Evolutionary conservation across 1,140 invertebrate genomes (phyloP).

Genomic region (Bombus terrestris): DNA sequence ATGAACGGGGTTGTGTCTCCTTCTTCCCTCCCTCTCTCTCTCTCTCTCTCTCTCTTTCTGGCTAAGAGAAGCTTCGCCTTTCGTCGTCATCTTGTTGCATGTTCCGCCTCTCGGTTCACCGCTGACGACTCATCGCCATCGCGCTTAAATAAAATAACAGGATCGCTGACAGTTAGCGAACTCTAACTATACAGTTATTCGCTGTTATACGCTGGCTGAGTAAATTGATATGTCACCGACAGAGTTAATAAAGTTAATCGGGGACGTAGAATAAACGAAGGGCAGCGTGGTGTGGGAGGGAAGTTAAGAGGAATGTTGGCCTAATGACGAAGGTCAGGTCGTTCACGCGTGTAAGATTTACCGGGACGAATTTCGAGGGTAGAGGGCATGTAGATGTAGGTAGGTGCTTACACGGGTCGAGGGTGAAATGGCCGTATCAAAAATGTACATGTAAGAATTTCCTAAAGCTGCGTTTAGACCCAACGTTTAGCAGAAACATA

Average conservation of each 20-base stretch:
- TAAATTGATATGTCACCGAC: conserved; percentile 49
- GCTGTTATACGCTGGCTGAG: conserved; percentile 1
- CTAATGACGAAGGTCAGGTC: background rate
- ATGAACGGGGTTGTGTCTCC: no score
- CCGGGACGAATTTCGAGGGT: background rate
- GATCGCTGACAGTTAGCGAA: conserved; percentile 30
- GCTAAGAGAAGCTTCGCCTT: background rate
- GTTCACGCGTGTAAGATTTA: background rate
- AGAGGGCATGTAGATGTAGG: background rate
- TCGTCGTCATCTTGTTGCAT: conserved; percentile 1
- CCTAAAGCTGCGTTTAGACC: no score
- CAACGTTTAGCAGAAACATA: no score
- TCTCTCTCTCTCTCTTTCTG: no score
- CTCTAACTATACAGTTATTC: conserved; percentile 28
- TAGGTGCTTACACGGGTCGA: background rate
- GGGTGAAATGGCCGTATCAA: background rate
- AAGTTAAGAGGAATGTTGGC: background rate
- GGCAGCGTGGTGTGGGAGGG: background rate
- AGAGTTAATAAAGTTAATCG: conserved; percentile 51
- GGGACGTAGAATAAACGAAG: conserved; percentile 25
- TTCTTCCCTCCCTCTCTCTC: no score
- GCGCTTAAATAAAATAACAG: conserved; percentile 54
- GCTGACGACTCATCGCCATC: conserved; percentile 1
- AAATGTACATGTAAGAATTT: background rate
- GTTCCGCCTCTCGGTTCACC: background rate